phyloP scores from a whole-genome alignment of 1,140 invertebrate species.

The Habropoda laboriosa region DNA sequence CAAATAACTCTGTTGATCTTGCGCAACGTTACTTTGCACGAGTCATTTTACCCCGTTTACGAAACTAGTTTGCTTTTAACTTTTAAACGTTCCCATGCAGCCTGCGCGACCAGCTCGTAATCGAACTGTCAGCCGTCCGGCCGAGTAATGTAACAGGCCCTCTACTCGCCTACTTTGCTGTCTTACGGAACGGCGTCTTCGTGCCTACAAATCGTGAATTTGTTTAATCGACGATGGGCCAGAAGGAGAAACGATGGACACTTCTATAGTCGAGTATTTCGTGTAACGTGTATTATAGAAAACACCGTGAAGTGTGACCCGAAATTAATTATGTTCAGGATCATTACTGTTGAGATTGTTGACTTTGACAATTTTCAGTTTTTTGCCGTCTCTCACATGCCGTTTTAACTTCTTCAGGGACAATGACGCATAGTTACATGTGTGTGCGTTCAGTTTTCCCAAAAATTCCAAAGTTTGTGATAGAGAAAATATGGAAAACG shows the following conservation, averaged over 20 bases:
- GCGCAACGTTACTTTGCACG: constrained; percentile 29
- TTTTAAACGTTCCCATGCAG: constrained; percentile 2
- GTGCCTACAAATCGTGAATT: neutral
- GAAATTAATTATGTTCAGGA: too few relatives aligned
- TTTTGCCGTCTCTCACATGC: too few relatives aligned
- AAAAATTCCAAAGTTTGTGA: too few relatives aligned
- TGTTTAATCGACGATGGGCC: constrained; percentile 6
- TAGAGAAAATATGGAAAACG: too few relatives aligned
- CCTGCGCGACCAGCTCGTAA: neutral
- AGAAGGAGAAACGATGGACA: neutral
- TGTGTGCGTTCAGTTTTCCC: too few relatives aligned
- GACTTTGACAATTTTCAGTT: too few relatives aligned
- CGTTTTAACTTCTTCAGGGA: too few relatives aligned
- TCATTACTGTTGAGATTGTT: too few relatives aligned
- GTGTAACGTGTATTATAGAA: too few relatives aligned
- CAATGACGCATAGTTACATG: too few relatives aligned
- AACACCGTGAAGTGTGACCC: too few relatives aligned
- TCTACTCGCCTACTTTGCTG: neutral
- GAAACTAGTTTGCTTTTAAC: constrained; percentile 27
- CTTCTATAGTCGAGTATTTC: too few relatives aligned
- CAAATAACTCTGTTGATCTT: constrained; percentile 41
- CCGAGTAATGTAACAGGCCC: neutral
- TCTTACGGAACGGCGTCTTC: constrained; percentile 4
- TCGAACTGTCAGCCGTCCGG: constrained; percentile 35
- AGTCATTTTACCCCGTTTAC: constrained; percentile 26